A percentile compares a stretch with the other conserved stretches of the same genome.
Evolutionary conservation across 2,113 vertebrate genomes (phyloP).

Genomic region (Muntiacus reevesi): DNA sequence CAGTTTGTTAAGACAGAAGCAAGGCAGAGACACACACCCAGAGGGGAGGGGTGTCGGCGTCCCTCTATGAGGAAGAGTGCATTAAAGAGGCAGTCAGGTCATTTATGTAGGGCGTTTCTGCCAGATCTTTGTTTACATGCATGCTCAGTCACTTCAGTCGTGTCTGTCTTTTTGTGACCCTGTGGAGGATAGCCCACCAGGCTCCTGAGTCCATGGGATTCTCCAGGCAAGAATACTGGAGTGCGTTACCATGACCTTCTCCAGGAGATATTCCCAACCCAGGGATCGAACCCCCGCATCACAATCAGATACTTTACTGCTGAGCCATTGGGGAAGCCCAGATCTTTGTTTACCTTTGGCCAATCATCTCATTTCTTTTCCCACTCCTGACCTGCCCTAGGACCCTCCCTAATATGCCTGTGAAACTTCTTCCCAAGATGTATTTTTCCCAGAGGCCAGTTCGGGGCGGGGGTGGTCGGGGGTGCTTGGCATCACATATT

Average conservation of each 20-base stretch:
- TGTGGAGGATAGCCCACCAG: neutral
- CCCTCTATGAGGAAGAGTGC: neutral
- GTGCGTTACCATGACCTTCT: neutral
- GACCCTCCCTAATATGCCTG: neutral
- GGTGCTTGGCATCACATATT: neutral
- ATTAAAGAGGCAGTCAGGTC: neutral
- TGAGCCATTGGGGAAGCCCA: neutral
- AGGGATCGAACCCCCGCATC: neutral
- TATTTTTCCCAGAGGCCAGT: neutral
- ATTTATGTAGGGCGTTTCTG: neutral
- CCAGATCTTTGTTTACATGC: neutral
- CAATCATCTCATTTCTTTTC: neutral
- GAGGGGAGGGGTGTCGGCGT: accelerated
- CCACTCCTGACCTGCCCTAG: neutral
- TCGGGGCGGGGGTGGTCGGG: accelerated
- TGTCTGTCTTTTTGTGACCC: neutral
- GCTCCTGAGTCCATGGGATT: neutral
- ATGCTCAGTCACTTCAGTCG: neutral
- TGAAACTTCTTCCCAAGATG: neutral
- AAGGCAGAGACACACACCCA: neutral
- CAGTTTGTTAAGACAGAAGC: neutral
- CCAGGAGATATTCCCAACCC: neutral
- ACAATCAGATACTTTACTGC: neutral
- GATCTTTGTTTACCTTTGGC: neutral
- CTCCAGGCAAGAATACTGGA: neutral